Percentiles rank a stretch among this genome's conserved stretches.
phyloP scores from a whole-genome alignment of 1,140 invertebrate genomes.

The Drosophila willistoni region DNA sequence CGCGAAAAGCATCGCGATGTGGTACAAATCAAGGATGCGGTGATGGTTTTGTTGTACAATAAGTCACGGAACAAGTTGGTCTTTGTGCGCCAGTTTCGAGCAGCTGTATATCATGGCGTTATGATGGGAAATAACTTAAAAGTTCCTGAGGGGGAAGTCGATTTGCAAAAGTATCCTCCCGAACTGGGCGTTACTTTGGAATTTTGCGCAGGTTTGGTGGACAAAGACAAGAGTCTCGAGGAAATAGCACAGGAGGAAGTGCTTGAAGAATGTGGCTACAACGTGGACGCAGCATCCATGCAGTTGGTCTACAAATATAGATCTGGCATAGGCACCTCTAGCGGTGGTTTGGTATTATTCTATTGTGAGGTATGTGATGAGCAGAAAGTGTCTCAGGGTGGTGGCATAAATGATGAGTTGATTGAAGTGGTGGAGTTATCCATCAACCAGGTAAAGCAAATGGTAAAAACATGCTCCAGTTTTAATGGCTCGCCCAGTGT shows the following conservation, averaged over 20 bases:
- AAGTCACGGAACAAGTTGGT: constrained; percentile 89
- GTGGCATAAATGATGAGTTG: constrained; percentile 93
- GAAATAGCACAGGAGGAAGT: constrained; percentile 95
- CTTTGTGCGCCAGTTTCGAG: constrained; percentile 96
- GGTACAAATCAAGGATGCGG: constrained; percentile 88
- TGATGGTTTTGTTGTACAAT: constrained; percentile 94
- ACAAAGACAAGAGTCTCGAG: constrained; percentile 90
- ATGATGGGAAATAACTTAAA: constrained; percentile 83
- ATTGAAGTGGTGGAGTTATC: constrained; percentile 96
- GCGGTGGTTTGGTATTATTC: constrained; percentile 90
- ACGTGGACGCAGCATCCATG: constrained; percentile 88
- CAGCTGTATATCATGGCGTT: constrained; percentile 88
- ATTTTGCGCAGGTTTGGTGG: constrained; percentile 96
- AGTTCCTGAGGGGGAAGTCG: constrained; percentile 85
- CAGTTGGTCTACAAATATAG: constrained; percentile 89
- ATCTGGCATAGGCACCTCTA: constrained; percentile 87
- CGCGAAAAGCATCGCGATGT: constrained; percentile 87
- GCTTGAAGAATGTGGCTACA: constrained; percentile 97
- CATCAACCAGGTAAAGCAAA: constrained; percentile 87
- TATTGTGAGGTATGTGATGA: constrained; percentile 96
- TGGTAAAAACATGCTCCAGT: constrained; percentile 87
- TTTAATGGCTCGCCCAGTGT: constrained; percentile 89
- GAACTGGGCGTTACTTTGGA: constrained; percentile 92
- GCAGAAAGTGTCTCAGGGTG: constrained; percentile 86
- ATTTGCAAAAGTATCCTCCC: constrained; percentile 89